phyloP scores from a whole-genome alignment of 2,113 vertebrate species.

The Passer domesticus region DNA sequence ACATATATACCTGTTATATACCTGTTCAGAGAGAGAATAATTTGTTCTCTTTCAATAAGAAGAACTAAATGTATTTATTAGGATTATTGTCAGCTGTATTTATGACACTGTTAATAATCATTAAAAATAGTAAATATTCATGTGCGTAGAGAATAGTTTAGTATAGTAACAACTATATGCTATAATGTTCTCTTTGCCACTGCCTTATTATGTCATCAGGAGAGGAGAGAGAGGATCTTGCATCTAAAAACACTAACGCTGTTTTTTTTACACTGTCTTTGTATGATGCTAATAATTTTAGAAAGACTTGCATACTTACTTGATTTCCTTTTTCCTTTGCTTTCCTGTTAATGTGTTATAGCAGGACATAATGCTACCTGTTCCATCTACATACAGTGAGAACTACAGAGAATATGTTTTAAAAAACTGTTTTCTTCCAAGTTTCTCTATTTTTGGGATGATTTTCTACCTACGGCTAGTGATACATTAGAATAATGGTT shows the following conservation, averaged over 20 bases:
- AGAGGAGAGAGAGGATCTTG: background rate
- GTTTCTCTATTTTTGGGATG: background rate
- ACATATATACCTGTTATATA: background rate
- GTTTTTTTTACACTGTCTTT: background rate
- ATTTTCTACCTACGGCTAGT: background rate
- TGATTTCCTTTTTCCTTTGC: background rate
- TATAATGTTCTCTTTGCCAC: background rate
- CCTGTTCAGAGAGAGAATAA: background rate
- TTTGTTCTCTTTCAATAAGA: background rate
- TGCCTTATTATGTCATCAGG: background rate
- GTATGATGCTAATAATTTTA: background rate
- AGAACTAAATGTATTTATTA: background rate
- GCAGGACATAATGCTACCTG: background rate
- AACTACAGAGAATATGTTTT: background rate
- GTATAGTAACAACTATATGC: background rate
- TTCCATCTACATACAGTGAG: background rate
- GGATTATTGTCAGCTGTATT: background rate
- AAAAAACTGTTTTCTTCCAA: background rate
- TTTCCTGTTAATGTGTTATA: background rate
- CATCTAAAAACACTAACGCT: background rate
- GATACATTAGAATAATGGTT: background rate
- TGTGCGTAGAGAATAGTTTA: background rate
- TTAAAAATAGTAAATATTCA: background rate
- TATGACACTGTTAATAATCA: background rate
- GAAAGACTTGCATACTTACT: background rate